Evolutionary conservation across 1,140 invertebrate genomes (phyloP).

Genomic region (Colletes latitarsis): DNA sequence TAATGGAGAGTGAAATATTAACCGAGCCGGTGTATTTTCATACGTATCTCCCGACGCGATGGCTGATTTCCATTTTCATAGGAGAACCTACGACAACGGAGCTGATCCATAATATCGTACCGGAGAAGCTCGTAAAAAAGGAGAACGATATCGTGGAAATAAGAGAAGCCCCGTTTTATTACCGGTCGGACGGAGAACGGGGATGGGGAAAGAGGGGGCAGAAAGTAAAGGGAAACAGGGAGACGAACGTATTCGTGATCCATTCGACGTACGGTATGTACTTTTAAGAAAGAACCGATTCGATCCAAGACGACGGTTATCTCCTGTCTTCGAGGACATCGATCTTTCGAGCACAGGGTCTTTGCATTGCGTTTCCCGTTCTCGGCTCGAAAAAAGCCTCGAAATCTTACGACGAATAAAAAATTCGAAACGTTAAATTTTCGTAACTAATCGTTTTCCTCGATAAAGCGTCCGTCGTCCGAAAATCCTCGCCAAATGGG

Average conservation of each 20-base stretch:
- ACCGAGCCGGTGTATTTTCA: slow-evolving; percentile 31
- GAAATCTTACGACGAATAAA: slow-evolving; percentile 8
- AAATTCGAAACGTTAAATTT: not conserved
- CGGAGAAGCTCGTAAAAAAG: slow-evolving; percentile 2
- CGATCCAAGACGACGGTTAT: slow-evolving; percentile 36
- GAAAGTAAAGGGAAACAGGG: not conserved
- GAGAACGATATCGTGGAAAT: slow-evolving; percentile 34
- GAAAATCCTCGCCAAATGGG: no score
- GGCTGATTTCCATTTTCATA: slow-evolving; percentile 45
- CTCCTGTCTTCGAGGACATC: slow-evolving; percentile 45
- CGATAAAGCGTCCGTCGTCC: no score
- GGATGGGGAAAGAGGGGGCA: no score
- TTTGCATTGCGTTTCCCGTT: slow-evolving; percentile 35
- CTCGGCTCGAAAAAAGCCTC: slow-evolving; percentile 32
- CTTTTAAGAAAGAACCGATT: slow-evolving; percentile 30
- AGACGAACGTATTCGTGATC: slow-evolving; percentile 3
- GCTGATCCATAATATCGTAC: slow-evolving; percentile 29
- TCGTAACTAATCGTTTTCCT: no score
- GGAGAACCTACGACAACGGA: slow-evolving; percentile 33
- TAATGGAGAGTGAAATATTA: slow-evolving; percentile 47
- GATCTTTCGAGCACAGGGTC: slow-evolving; percentile 47
- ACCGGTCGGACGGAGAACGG: slow-evolving; percentile 1
- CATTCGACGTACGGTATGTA: slow-evolving; percentile 28
- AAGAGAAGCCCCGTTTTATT: slow-evolving; percentile 51
- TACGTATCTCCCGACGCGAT: slow-evolving; percentile 18